Conservation (phyloP, 2,888 invertebrate genomes). For the Protodeltote pygarga region DNA sequence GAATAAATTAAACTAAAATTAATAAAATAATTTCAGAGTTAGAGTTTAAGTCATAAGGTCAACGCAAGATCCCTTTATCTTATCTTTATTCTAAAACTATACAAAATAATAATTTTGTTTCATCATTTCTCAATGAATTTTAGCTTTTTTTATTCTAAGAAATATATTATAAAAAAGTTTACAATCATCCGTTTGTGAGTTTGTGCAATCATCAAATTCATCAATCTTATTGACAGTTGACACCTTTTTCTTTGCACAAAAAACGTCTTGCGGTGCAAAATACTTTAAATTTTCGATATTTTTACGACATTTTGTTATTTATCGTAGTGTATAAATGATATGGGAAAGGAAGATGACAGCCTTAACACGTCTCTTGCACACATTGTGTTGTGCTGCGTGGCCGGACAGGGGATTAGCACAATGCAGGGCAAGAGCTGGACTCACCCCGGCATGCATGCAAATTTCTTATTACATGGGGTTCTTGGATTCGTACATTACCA, state of each 20-base stretch:
- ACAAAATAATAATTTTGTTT: no score
- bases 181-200: no score
- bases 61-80: no score
- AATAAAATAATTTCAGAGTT: no score
- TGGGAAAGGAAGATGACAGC: constrained; percentile 68
- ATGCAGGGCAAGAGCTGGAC: constrained; percentile 59
- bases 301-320: constrained; percentile 12
- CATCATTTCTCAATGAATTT: no score
- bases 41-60: no score
- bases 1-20: no score
- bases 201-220: no score
- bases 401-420: constrained; percentile 62
- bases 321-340: constrained; percentile 44
- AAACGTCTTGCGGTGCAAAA: constrained; percentile 1
- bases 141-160: no score
- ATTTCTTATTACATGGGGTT: constrained; percentile 75
- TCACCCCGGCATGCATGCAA: constrained; percentile 76
- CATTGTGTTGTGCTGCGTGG: constrained; percentile 68
- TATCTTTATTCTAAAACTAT: no score
- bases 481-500: constrained; percentile 71
- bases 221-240: constrained; percentile 33
- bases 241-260: constrained; percentile 19
- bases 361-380: constrained; percentile 70
- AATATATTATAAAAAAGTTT: no score
- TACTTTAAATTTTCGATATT: constrained; percentile 23